Conservation (phyloP, 2,888 invertebrate genomes). For the Melinaea menophilus region DNA sequence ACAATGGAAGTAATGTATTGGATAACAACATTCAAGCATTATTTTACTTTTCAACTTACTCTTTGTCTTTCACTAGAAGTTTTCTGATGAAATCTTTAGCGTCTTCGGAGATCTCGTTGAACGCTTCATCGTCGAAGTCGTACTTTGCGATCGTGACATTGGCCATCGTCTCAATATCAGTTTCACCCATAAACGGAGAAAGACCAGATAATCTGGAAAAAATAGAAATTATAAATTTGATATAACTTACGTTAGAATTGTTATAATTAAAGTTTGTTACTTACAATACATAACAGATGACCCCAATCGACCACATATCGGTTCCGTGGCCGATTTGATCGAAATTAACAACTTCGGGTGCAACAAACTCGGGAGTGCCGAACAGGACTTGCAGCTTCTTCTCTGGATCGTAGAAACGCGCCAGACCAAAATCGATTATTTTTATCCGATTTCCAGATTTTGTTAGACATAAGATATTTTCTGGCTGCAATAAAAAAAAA, state of each 20-base stretch:
- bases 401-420: constrained; percentile 92
- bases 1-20: constrained; percentile 19
- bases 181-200: constrained; percentile 99
- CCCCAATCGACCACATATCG: constrained; percentile 99
- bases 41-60: constrained; percentile 79
- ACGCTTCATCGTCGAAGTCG: constrained; percentile 98
- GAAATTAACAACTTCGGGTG: constrained; percentile 99
- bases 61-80: constrained; percentile 93
- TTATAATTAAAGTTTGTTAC: constrained; percentile 56
- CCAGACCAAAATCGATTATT: constrained; percentile 98
- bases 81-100: constrained; percentile 97
- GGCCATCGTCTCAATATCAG: constrained; percentile 98
- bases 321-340: constrained; percentile 97
- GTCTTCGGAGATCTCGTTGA: constrained; percentile 94
- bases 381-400: constrained; percentile 96
- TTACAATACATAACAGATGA: constrained; percentile 98
- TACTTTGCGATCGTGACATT: constrained; percentile 98
- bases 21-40: constrained; percentile 10
- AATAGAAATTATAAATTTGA: not conserved
- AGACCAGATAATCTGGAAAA: constrained; percentile 89
- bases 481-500: constrained; percentile 82
- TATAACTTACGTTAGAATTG: no score
- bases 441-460: constrained; percentile 98
- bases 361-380: constrained; percentile 99
- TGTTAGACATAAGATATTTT: constrained; percentile 97